These are phyloP conservation scores for Halcyon smyrnensis DNA, from an alignment of 2,797 vertebrate species.

Conservation along the genomic window DNA sequence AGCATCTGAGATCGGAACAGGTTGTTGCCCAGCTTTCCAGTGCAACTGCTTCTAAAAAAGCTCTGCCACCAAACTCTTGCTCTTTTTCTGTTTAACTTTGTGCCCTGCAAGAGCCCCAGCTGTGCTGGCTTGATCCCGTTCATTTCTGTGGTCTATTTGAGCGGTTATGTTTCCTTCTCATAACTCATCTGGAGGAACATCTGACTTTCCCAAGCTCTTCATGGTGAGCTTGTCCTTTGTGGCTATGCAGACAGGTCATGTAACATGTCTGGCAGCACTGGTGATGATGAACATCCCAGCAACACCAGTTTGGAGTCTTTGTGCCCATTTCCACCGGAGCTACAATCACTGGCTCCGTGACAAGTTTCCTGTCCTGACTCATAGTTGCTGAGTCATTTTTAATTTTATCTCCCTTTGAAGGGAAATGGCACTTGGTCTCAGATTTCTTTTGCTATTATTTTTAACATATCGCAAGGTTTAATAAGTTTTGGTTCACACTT, in stretches of 20 bases:
- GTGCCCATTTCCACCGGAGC: background rate
- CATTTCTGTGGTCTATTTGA: background rate
- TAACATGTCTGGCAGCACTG: background rate
- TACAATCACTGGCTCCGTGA: background rate
- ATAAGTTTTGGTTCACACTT: conserved; percentile 44
- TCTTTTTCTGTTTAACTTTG: background rate
- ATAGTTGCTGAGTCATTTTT: conserved; percentile 53
- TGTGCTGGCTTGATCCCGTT: background rate
- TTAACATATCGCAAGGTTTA: background rate
- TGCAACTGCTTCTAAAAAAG: background rate
- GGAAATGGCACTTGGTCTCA: conserved; percentile 22
- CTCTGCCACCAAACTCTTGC: background rate
- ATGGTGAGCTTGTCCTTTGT: background rate
- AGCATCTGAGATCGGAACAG: background rate
- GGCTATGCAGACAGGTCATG: background rate
- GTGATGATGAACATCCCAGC: fast-evolving
- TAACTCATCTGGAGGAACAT: conserved; percentile 22
- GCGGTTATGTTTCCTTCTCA: conserved; percentile 9
- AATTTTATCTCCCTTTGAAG: conserved; percentile 35
- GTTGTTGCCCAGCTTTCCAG: background rate
- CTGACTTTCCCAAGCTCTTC: background rate
- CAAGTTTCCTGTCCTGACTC: conserved; percentile 61
- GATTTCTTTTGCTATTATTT: conserved; percentile 54
- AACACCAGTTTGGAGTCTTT: background rate
- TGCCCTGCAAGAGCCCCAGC: background rate